phyloP scores from a whole-genome alignment of 1,140 invertebrate genomes.

The Drosophila pandora region DNA sequence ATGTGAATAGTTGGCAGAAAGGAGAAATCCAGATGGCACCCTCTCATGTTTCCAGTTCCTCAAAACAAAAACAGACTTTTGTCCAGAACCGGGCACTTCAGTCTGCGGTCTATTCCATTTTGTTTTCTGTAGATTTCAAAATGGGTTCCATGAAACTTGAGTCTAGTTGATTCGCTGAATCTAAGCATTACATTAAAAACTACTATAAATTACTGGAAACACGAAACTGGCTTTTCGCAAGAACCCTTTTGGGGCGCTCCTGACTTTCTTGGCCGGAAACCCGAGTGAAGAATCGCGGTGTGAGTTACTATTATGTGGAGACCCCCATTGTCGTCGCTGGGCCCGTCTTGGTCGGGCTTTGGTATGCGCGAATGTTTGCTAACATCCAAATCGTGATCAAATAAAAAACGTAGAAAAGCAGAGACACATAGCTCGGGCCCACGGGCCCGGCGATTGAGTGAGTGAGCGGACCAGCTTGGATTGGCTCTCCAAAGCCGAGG shows the following conservation, averaged over 20 bases:
- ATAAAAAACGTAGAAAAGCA: conserved; percentile 60
- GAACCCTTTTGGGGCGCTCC: conserved; percentile 28
- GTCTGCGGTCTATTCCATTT: background rate
- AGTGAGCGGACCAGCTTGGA: conserved; percentile 56
- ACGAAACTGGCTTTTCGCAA: background rate
- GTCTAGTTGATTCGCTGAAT: background rate
- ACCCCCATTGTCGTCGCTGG: conserved; percentile 50
- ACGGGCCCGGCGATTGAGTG: conserved; percentile 17
- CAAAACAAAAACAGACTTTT: background rate
- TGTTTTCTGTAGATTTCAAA: background rate
- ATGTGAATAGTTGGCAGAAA: background rate
- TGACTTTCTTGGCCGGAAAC: conserved; percentile 45
- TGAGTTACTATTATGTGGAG: conserved; percentile 62
- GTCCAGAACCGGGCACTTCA: too few relatives aligned
- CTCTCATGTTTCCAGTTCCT: background rate
- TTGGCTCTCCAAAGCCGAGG: conserved; percentile 10
- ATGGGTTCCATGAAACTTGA: too few relatives aligned
- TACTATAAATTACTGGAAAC: too few relatives aligned
- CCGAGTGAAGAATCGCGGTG: conserved; percentile 64
- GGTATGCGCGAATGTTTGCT: conserved; percentile 77
- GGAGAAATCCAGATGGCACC: background rate
- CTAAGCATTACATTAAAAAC: too few relatives aligned
- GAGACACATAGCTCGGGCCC: conserved; percentile 38
- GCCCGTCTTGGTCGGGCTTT: conserved; percentile 28
- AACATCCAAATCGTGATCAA: conserved; percentile 80